Percentiles rank a stretch among this genome's conserved stretches.
These are phyloP conservation scores for Lagorchestes hirsutus DNA, from an alignment of 2,797 vertebrate genomes.

Conservation along the genomic window DNA sequence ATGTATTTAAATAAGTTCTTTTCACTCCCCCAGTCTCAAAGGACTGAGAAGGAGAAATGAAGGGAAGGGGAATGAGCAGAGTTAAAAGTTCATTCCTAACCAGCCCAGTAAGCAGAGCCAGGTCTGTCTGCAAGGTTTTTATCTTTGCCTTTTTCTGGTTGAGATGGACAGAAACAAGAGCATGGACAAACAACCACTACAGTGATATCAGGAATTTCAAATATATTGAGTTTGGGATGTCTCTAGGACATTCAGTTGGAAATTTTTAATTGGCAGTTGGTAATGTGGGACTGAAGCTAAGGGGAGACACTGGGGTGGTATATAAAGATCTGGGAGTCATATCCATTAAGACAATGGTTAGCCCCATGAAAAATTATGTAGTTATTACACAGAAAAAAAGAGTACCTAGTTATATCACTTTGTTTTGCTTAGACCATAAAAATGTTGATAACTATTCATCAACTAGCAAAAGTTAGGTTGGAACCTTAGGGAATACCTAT, in stretches of 20 bases:
- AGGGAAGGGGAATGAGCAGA: not conserved
- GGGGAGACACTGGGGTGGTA: no score
- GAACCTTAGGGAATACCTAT: not conserved
- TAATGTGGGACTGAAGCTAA: no score
- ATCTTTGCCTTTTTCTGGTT: not conserved
- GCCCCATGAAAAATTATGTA: not conserved
- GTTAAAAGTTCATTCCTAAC: no score
- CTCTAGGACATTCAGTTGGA: no score
- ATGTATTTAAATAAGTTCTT: no score
- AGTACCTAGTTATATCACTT: not conserved
- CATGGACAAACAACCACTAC: not conserved
- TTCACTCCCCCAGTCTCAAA: no score
- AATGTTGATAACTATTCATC: not conserved
- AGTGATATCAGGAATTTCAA: not conserved
- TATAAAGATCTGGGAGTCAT: not conserved
- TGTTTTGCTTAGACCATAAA: not conserved
- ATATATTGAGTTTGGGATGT: not conserved
- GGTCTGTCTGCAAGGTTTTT: not conserved
- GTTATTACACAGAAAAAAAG: not conserved
- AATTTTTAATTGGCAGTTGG: no score
- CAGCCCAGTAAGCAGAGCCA: not conserved
- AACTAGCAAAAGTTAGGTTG: not conserved
- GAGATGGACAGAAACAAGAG: not conserved
- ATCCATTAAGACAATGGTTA: not conserved
- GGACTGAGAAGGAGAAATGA: not conserved